Evolutionary conservation across 2,797 vertebrate genomes (phyloP).

Genomic region (Ceryle rudis): DNA sequence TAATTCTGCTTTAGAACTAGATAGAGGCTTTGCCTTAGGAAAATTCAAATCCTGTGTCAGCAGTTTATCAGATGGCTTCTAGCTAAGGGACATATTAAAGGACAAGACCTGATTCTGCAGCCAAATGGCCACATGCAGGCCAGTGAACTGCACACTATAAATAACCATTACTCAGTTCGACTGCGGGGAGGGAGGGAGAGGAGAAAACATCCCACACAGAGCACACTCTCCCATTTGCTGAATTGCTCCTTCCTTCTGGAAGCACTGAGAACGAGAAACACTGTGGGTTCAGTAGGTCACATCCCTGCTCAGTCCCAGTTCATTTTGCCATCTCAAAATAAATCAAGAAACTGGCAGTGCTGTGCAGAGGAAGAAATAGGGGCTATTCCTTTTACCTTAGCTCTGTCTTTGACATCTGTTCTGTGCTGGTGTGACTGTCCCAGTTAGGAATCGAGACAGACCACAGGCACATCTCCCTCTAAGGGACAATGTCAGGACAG

Average conservation of each 20-base stretch:
- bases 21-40: not conserved
- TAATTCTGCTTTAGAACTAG: not conserved
- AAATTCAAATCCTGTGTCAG: not conserved
- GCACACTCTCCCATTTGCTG: not conserved
- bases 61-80: not conserved
- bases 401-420: not conserved
- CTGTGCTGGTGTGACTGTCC: not conserved
- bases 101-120: not conserved
- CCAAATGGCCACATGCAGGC: not conserved
- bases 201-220: not conserved
- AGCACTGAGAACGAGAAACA: not conserved
- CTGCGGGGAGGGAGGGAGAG: not conserved
- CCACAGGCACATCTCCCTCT: not conserved
- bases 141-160: not conserved
- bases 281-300: not conserved
- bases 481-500: not conserved
- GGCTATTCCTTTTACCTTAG: not conserved
- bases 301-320: not conserved
- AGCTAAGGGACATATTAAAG: not conserved
- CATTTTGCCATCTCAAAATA: not conserved
- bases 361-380: not conserved
- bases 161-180: not conserved
- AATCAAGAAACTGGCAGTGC: not conserved
- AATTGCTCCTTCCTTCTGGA: not conserved
- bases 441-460: not conserved